Conservation (phyloP, 2,797 vertebrate species). For the Monodelphis domestica region DNA sequence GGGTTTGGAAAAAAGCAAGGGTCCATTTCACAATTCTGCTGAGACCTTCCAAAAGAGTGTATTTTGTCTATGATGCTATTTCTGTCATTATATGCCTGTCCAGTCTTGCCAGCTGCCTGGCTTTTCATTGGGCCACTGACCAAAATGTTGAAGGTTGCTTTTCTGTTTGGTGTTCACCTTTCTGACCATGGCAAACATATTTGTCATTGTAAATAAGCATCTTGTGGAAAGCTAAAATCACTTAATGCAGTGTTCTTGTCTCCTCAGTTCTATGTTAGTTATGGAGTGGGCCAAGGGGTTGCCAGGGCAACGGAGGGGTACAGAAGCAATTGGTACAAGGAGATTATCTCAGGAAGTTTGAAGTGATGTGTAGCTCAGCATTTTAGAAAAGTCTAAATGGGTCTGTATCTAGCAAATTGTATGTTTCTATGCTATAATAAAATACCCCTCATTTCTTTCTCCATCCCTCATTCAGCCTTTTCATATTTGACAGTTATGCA, state of each 20-base stretch:
- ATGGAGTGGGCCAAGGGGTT: background rate
- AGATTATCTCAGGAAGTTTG: background rate
- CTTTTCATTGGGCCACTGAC: background rate
- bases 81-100: background rate
- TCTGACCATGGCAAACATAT: background rate
- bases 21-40: background rate
- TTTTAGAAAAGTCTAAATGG: background rate
- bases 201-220: background rate
- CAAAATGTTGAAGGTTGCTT: background rate
- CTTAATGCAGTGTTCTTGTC: background rate
- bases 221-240: background rate
- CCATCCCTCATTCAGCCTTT: background rate
- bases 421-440: background rate
- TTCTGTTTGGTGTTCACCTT: background rate
- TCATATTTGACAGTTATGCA: background rate
- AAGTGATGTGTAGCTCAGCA: background rate
- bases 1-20: background rate
- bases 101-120: background rate
- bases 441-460: background rate
- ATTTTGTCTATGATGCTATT: background rate
- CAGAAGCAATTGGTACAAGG: background rate
- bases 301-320: background rate
- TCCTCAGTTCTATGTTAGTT: background rate
- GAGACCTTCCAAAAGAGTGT: background rate
- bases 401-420: background rate